phyloP scores from a whole-genome alignment of 2,113 vertebrate species.

The Poecile atricapillus region DNA sequence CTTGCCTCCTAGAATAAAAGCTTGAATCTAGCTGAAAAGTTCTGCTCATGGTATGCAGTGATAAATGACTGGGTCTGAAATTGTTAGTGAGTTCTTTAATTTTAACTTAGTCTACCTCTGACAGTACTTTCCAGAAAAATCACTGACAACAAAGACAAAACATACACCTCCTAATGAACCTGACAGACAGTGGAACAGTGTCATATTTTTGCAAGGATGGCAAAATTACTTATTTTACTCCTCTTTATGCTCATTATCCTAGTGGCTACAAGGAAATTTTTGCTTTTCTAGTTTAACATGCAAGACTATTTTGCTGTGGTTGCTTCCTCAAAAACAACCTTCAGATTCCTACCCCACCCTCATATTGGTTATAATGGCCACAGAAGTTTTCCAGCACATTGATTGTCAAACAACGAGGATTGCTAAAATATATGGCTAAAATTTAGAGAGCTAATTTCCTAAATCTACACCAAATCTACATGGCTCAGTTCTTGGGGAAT shows the following conservation, averaged over 20 bases:
- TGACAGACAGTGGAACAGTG: neutral
- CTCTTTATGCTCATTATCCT: neutral
- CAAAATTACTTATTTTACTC: neutral
- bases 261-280: neutral
- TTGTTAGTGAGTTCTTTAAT: neutral
- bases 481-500: neutral
- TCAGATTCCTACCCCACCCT: neutral
- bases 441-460: neutral
- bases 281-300: neutral
- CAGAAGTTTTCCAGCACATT: neutral
- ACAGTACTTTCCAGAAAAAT: neutral
- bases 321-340: neutral
- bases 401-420: neutral
- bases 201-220: neutral
- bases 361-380: neutral
- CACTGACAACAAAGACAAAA: neutral
- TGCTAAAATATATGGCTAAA: neutral
- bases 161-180: neutral
- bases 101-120: neutral
- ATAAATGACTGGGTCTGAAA: neutral
- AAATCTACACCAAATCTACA: neutral
- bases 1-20: neutral
- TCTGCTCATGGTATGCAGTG: neutral
- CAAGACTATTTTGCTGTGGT: neutral
- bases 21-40: neutral